phyloP scores from a whole-genome alignment of 2,113 vertebrate genomes.

The Barnardius zonarius region DNA sequence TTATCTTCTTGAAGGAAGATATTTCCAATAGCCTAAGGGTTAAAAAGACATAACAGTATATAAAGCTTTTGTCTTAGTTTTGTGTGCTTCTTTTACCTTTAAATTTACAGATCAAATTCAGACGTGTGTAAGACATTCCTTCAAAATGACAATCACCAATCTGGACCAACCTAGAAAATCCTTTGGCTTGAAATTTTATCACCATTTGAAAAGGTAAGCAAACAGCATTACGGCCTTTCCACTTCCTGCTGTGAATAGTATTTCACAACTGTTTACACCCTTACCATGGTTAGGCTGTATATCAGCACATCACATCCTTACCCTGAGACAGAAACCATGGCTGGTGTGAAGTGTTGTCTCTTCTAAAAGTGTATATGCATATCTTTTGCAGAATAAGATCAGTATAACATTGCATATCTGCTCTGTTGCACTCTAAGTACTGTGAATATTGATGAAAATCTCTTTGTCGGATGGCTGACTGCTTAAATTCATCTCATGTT shows the following conservation, averaged over 20 bases:
- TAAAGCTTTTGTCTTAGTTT: not conserved
- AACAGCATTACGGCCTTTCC: not conserved
- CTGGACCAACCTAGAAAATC: not conserved
- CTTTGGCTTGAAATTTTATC: not conserved
- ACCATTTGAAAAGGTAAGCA: not conserved
- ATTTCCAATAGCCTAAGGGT: not conserved
- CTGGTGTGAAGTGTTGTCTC: not conserved
- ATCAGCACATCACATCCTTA: not conserved
- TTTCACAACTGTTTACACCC: not conserved
- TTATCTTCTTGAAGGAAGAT: not conserved
- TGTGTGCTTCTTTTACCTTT: not conserved
- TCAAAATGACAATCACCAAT: not conserved
- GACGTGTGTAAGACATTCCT: not conserved
- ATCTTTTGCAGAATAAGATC: not conserved
- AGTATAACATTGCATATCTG: not conserved
- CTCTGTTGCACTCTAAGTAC: conserved; percentile 1
- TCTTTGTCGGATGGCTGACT: conserved; percentile 25
- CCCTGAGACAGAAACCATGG: not conserved
- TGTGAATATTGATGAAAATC: conserved; percentile 54
- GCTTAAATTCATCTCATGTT: conserved; percentile 49
- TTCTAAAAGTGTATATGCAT: not conserved
- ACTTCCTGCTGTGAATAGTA: not conserved
- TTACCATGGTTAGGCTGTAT: not conserved
- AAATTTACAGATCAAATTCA: not conserved
- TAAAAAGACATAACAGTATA: not conserved